Evolutionary conservation across 2,888 invertebrate species (phyloP).

Genomic region (Luperina nickerlii): DNA sequence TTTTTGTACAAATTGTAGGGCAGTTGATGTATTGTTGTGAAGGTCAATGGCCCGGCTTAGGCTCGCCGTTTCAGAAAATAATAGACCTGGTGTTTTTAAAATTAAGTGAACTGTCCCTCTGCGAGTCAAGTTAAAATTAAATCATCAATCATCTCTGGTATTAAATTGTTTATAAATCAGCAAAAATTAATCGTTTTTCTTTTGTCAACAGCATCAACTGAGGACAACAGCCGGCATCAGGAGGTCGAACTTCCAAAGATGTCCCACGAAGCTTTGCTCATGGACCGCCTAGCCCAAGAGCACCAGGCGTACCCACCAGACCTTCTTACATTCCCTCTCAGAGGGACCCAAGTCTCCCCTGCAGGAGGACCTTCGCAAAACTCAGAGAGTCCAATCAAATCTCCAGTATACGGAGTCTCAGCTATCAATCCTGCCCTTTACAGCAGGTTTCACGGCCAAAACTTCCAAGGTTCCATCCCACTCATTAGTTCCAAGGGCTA

Average conservation of each 20-base stretch:
- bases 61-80: neutral
- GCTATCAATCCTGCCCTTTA: slow-evolving; percentile 78
- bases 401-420: slow-evolving; percentile 81
- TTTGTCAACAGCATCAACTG: slow-evolving; percentile 87
- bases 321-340: slow-evolving; percentile 93
- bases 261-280: slow-evolving; percentile 87
- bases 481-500: slow-evolving; percentile 93
- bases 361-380: slow-evolving; percentile 76
- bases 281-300: slow-evolving; percentile 84
- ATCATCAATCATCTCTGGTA: neutral
- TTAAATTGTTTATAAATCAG: neutral
- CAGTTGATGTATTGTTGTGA: slow-evolving; percentile 28
- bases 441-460: slow-evolving; percentile 91
- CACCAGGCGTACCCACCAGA: slow-evolving; percentile 94
- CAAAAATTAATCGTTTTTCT: slow-evolving; percentile 12
- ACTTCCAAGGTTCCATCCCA: slow-evolving; percentile 89
- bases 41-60: neutral
- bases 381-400: slow-evolving; percentile 82
- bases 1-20: slow-evolving; percentile 40
- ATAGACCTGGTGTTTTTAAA: neutral
- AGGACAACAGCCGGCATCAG: slow-evolving; percentile 91
- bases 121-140: neutral
- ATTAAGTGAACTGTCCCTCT: too few relatives aligned
- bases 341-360: slow-evolving; percentile 89
- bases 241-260: slow-evolving; percentile 90